These are phyloP conservation scores for Pseudorasbora parva DNA, from an alignment of 2,113 vertebrate genomes.

Conservation along the genomic window DNA sequence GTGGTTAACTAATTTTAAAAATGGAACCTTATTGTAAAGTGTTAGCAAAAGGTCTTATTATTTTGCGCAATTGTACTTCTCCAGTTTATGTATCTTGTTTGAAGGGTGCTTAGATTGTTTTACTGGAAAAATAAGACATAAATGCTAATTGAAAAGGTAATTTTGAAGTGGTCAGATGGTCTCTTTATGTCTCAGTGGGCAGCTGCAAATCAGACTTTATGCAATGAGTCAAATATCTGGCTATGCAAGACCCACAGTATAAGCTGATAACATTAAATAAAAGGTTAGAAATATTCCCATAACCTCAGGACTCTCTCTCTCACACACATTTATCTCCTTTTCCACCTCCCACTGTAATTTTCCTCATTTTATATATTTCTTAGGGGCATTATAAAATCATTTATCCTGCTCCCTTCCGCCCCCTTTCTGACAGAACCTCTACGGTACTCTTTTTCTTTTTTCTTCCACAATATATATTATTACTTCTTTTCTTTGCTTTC, in stretches of 20 bases:
- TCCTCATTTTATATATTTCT: conserved; percentile 23
- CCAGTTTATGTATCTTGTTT: background rate
- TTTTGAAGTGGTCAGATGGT: background rate
- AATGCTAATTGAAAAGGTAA: background rate
- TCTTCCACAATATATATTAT: conserved; percentile 23
- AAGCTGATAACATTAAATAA: conserved; percentile 22
- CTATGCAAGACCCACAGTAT: background rate
- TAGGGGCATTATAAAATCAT: conserved; percentile 24
- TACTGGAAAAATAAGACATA: background rate
- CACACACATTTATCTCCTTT: background rate
- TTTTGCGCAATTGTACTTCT: background rate
- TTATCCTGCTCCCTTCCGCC: conserved; percentile 31
- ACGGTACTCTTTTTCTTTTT: conserved; percentile 1
- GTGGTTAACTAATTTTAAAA: no score
- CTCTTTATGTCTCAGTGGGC: background rate
- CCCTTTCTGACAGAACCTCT: conserved; percentile 3
- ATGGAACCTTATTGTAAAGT: no score
- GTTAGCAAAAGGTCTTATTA: background rate
- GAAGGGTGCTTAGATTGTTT: background rate
- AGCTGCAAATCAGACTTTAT: conserved; percentile 2
- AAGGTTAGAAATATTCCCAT: conserved; percentile 2
- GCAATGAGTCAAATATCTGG: background rate
- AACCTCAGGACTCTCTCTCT: background rate
- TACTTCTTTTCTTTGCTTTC: conserved; percentile 24
- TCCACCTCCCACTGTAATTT: conserved; percentile 25